Base-by-base conservation (phyloP, 2,888 invertebrate genomes). In the Rhabditophanes sp. region DNA sequence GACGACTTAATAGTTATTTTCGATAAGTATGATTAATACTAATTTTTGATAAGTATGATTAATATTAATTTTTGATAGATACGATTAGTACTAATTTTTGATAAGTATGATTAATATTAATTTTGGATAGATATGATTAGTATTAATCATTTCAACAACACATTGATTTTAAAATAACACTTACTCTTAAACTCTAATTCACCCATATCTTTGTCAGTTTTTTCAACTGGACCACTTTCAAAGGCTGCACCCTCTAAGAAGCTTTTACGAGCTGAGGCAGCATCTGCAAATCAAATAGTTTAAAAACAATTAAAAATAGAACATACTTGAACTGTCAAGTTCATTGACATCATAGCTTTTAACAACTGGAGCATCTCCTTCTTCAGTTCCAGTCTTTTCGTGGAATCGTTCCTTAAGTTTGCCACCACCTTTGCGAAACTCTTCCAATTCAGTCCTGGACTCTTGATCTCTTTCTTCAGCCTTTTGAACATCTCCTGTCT, bases 401-500 rank as follows among this genome's bases (percentile, higher is more conserved):
- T 50, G 48, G 53, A 63, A 63, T 3, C 63, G 45, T 24, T 64
- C 58, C 30, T 53, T 54, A 16, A 64, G 56, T 3, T 53, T 52
- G 8, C 46, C 40, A 11, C 46, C 48, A 9, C 55, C 54, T 20
- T 56, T 58, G 47, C 56, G 54, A 21, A 64, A 46, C 24, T 52
- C 56, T 27, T 64, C 62, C 21, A 64, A 39, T 28, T 64, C 63
- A 31, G 48, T 46, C 23, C 48, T 49, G 14, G 50, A 46, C 1
- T 46, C 48, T 5, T 46, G 51, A 20, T 56, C 56, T 24, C 46
- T 42, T 21, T 48, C 36, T 33, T 57, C 53, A 7, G 64, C 59
- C 2, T 46, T 54, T 42, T 59, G 58, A 16, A 64, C 55, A 25
- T 56, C 56, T 14, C 64, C 64, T 11, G 60, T 58, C 45, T 63